Base-by-base conservation (phyloP, 2,113 vertebrate genomes). In the Carassius auratus region DNA sequence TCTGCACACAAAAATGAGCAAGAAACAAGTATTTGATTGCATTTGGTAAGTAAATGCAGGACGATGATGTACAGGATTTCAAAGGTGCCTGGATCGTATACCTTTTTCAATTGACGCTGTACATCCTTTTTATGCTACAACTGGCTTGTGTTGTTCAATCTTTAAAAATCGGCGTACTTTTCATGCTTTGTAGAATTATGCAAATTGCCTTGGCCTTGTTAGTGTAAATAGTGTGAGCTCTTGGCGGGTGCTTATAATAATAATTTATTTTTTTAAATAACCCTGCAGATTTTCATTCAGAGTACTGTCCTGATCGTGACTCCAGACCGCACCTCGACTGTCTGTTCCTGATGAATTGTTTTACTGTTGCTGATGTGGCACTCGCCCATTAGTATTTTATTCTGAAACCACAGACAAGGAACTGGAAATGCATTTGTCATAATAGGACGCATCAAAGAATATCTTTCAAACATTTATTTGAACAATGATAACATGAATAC, bases 331-430 rank as follows among this genome's bases (percentile, higher is more conserved):
- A 78, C 33, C 50, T 59, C 17, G 9, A 78, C 76, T n/a, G 21
- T 59, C 33, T 38, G 52, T 78, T 78, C 76, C 59, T 59, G 75
- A 55, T 59, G 5, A 62, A 17, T 79, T 61, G 23, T 62, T 62
- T 79, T 79, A 79, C 26, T 61, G 77, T 45, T 45, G 57, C 45
- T 42, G 77, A 23, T 45, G 57, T 62, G 14, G 57, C 3, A 23
- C 33, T n/a, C 14, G 36, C 21, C 36, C 57, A 15, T 42, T 36
- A 59, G 33, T n/a, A 61, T 78, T 45, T 45, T 10, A 45, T 8
- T 42, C 12, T 42, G 21, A 42, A 62, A 59, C 14, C 50, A n/a
- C 55, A 79, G 55, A 62, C 10, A 36, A 26, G 36, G 30, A 77
- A 36, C 15, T 77, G 19, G 17, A 77, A 13, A 10, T 57, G 26